phyloP scores from a whole-genome alignment of 1,140 invertebrate species.

The Lepidurus couesii region DNA sequence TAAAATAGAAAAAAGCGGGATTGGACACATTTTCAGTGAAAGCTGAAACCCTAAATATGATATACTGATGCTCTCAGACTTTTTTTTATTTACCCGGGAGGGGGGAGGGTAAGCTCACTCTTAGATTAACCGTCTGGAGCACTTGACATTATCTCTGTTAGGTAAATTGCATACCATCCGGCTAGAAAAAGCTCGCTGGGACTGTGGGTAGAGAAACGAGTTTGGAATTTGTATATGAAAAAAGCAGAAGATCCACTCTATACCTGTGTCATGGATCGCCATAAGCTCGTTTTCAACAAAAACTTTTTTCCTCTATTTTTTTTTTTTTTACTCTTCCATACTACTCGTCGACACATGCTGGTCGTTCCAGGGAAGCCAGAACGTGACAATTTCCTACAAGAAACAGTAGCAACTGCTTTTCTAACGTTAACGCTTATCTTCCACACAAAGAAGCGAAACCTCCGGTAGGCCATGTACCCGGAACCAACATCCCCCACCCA shows the following conservation, averaged over 20 bases:
- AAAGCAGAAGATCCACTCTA: background rate
- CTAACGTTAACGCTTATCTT: background rate
- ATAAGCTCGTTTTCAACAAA: background rate
- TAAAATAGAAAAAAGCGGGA: too few relatives aligned
- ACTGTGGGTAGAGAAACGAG: background rate
- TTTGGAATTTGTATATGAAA: background rate
- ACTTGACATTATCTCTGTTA: background rate
- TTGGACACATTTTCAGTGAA: too few relatives aligned
- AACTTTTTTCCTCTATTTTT: background rate
- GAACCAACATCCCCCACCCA: background rate
- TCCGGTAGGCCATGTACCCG: background rate
- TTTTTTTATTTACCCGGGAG: background rate
- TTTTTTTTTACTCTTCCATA: background rate
- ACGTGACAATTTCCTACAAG: slow-evolving; percentile 13
- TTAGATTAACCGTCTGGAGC: background rate
- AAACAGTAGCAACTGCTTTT: slow-evolving; percentile 3
- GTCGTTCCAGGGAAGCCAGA: slow-evolving; percentile 3
- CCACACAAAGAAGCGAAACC: background rate
- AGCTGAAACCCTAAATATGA: background rate
- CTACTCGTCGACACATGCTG: background rate
- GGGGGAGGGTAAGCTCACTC: background rate
- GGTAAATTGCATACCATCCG: background rate
- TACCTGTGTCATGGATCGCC: background rate
- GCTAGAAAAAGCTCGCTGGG: background rate
- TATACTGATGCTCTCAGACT: background rate